Evolutionary conservation across 2,797 vertebrate genomes (phyloP), one percentile per base, ranked within the genome.

Genomic region (Sternotherus odoratus): DNA sequence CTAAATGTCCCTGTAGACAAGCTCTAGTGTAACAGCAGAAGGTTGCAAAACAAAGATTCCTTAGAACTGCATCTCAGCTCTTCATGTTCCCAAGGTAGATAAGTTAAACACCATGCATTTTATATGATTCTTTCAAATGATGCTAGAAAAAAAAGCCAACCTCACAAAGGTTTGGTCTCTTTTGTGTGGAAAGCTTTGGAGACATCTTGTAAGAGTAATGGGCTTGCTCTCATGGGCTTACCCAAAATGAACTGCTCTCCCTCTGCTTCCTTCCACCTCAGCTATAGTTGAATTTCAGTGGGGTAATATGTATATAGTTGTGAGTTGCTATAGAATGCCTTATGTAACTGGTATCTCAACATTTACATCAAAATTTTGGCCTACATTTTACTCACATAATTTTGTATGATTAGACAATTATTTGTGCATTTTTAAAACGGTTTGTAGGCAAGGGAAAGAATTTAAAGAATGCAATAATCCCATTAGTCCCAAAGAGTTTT

Each of bases 91-190:
- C 66, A 53, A 57, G 36, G 26, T 46, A 53, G 84, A 81, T 81
- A 69, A 79, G 23, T 56, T 15, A 13, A 69, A 0, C 56, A 4
- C 1, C 53, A 1, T 13, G 6, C 57, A 23, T 60, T 43, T 33
- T 84, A 72, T 33, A 33, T 60, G 23, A 74, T 85, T 39, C 69
- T n/a, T 36, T 86, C 19, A 33, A 36, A 16, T 36, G 48, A 8
- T 77, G 36, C 19, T 10, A 16, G 24, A 77, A 49, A 77, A 94
- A 39, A 12, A 17, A 6, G 13, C 7, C 60, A n/a, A n/a, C 33
- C 6, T 26, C 3, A 1, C 1, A 83, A 6, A 43, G 84, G 2
- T 88, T 89, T 83, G 53, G 46, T 87, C 12, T 74, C 13, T n/a
- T 87, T 46, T 79, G n/a, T 82, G 60, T 74, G 74, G 63, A 46